These are phyloP conservation scores for Polydrusus pterygomalis DNA, from an alignment of 2,888 invertebrate genomes.

Conservation along the genomic window DNA sequence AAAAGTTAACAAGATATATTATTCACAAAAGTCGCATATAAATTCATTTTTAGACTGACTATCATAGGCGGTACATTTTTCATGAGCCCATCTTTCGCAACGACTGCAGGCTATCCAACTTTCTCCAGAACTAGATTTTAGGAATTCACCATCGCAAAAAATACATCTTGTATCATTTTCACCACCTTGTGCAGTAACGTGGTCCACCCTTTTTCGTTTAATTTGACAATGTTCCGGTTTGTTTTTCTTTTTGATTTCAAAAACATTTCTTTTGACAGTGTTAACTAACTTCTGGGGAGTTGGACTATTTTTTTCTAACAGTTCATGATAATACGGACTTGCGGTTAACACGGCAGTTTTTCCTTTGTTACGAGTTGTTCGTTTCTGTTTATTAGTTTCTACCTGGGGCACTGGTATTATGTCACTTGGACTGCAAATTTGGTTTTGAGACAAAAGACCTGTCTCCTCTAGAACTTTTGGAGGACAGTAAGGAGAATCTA, in stretches of 20 bases:
- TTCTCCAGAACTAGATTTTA: not conserved
- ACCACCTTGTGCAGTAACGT: too few relatives aligned
- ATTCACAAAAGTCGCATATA: not conserved
- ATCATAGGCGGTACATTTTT: constrained; percentile 4
- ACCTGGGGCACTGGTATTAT: constrained; percentile 18
- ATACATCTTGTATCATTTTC: constrained; percentile 1
- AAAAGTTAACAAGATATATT: too few relatives aligned
- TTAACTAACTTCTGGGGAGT: not conserved
- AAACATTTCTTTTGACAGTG: constrained; percentile 2
- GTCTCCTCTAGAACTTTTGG: constrained; percentile 13
- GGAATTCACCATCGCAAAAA: constrained; percentile 8
- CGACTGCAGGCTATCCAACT: not conserved
- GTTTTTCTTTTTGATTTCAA: not conserved
- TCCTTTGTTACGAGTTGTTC: constrained; percentile 2
- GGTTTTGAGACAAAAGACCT: constrained; percentile 11
- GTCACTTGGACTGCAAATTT: constrained; percentile 13
- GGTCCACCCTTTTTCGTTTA: not conserved
- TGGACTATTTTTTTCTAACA: not conserved
- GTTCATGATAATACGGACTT: too few relatives aligned
- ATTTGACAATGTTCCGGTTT: constrained; percentile 1
- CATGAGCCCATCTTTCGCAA: constrained; percentile 4
- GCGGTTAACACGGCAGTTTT: not conserved
- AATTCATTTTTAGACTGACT: constrained; percentile 4
- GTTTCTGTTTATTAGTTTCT: constrained; percentile 1
- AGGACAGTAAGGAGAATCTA: constrained; percentile 1